Base-by-base conservation (phyloP, 2,888 invertebrate species). In the Sthenelais limicola region DNA sequence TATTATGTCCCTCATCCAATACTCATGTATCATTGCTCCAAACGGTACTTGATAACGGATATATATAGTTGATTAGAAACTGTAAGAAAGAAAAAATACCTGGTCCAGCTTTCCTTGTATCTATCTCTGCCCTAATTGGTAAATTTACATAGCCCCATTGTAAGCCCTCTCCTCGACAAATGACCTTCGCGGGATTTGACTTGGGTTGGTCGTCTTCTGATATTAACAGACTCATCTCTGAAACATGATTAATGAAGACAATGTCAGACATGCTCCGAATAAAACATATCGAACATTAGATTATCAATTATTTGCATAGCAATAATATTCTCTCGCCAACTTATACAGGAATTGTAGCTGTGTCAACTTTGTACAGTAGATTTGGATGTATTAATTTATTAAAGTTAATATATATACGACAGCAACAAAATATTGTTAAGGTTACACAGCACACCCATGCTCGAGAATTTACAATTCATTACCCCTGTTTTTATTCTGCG, bases 51-150 rank as follows among this genome's bases (percentile, higher is more conserved):
- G 12, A 9, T 43, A 43, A 43, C 43, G 43, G 43, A 43, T n/a
- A 24, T 52, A n/a, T 26, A 26, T 52, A 15, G 9, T 52, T 52
- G 9, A 12, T 7, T 21, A 47, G 15, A 47, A 47, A 47, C 18
- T 15, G 18, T 47, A 15, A 47, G 15, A 47, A 47, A 15, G 15
- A 47, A 15, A 15, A 15, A 47, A 47, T 24, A 75, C 77, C 77
- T 56, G 73, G 73, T 28, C 75, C 75, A 12, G 77, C 77, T 3
- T 58, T 58, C 15, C 68, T 71, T 15, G 77, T 76, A 73, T 74
- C 72, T 12, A 77, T 72, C n/a, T 68, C 66, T 9, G 74, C 73
- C 26, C 71, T 24, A 26, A 74, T 54, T 15, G 72, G 75, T 12
- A 68, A 33, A 43, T 70, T 71, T 48, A 73, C 48, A 49, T 77